Evolutionary conservation across 2,797 vertebrate genomes (phyloP).

Genomic region (Agapornis canus): DNA sequence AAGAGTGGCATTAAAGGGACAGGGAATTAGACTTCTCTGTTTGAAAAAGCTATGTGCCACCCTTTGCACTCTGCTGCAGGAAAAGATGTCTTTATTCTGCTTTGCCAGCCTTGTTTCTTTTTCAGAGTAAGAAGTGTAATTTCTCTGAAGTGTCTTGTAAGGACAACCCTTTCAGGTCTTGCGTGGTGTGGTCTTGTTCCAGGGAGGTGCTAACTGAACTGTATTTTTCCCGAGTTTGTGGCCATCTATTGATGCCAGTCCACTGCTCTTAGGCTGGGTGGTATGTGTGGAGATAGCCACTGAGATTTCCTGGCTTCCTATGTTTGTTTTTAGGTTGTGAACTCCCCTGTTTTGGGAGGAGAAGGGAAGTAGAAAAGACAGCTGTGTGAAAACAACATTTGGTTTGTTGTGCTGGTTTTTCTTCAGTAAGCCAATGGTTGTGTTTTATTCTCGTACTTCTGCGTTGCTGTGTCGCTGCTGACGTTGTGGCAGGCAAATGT

Average conservation of each 20-base stretch:
- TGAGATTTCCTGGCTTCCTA: slow-evolving; percentile 12
- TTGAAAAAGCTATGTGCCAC: background rate
- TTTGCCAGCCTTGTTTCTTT: background rate
- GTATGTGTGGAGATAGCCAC: background rate
- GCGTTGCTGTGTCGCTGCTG: background rate
- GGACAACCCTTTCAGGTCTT: background rate
- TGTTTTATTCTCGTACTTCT: background rate
- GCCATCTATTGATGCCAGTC: background rate
- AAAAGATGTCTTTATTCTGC: background rate
- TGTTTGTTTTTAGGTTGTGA: slow-evolving; percentile 18
- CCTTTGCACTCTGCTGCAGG: background rate
- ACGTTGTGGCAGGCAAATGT: background rate
- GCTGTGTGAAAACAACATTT: slow-evolving; percentile 15
- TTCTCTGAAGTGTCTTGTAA: background rate
- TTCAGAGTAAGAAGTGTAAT: background rate
- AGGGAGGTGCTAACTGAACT: background rate
- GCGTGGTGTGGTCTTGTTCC: background rate
- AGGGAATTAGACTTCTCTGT: background rate
- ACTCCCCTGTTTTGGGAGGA: background rate
- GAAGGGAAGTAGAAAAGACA: background rate
- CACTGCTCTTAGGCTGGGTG: background rate
- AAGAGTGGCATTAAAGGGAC: background rate
- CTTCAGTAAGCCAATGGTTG: background rate
- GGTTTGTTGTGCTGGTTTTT: background rate
- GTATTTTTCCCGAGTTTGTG: background rate